Evolutionary conservation across 2,797 vertebrate genomes (phyloP).

Genomic region (Lutjanus campechanus): DNA sequence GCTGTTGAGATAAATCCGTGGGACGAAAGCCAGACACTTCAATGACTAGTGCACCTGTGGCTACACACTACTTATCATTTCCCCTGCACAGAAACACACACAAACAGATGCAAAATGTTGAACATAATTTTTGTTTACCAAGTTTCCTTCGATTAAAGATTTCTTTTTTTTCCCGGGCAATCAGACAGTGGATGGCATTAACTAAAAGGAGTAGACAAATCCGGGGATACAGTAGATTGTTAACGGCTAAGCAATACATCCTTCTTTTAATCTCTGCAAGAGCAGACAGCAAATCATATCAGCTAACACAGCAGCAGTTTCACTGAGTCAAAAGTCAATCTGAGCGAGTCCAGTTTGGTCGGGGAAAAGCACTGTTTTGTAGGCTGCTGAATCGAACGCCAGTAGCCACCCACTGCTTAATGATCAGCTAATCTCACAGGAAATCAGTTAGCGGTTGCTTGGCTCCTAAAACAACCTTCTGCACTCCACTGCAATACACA

Average conservation of each 20-base stretch:
- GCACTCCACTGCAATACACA: background rate
- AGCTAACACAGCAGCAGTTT: constrained; percentile 27
- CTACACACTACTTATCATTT: constrained; percentile 18
- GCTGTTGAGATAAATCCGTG: constrained; percentile 51
- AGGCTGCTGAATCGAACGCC: constrained; percentile 36
- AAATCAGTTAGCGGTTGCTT: constrained; percentile 44
- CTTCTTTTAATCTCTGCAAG: constrained; percentile 47
- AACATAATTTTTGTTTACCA: constrained; percentile 3
- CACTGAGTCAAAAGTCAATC: constrained; percentile 51
- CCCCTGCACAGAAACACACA: constrained; percentile 10
- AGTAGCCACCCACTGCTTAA: constrained; percentile 54
- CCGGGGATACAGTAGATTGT: constrained; percentile 8
- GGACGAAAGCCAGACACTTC: constrained; percentile 50
- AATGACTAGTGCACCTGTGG: constrained; percentile 40
- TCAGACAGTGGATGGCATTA: constrained; percentile 8
- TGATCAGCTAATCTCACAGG: constrained; percentile 51
- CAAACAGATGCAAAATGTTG: constrained; percentile 11
- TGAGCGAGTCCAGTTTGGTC: constrained; percentile 19
- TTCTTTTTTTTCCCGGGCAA: background rate
- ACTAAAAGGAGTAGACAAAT: constrained; percentile 10
- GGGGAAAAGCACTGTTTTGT: constrained; percentile 26
- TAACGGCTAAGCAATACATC: constrained; percentile 24
- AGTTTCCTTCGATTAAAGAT: constrained; percentile 4
- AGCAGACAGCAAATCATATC: constrained; percentile 42
- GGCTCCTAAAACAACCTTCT: constrained; percentile 26